Conservation (phyloP, 2,888 invertebrate species). For the Palloptera scutellata region DNA sequence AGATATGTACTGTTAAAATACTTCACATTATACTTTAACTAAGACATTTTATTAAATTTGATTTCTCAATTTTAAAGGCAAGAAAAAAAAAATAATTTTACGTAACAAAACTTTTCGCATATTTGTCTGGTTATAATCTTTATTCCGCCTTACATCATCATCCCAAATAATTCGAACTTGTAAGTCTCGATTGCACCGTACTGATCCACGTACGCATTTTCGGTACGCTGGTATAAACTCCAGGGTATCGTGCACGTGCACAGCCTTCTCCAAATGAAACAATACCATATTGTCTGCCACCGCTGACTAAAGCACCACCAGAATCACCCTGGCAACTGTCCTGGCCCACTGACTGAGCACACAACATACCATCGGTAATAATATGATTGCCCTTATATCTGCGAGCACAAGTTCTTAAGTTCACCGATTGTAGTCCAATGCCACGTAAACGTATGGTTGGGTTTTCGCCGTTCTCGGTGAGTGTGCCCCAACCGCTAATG, state of each 20-base stretch:
- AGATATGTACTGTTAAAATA: too few species aligned
- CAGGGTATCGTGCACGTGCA: constrained; percentile 71
- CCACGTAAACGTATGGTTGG: constrained; percentile 19
- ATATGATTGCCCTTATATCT: neutral
- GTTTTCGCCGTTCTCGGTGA: neutral
- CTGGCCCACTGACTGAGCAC: constrained; percentile 8
- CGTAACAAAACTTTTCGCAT: too few species aligned
- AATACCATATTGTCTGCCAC: constrained; percentile 67
- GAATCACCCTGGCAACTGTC: constrained; percentile 45
- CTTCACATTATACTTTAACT: too few species aligned
- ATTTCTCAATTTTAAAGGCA: too few species aligned
- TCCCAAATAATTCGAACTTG: too few species aligned
- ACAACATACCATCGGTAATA: constrained; percentile 16
- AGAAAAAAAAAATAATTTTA: too few species aligned
- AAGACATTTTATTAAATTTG: too few species aligned
- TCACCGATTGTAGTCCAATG: constrained; percentile 6
- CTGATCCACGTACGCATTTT: constrained; percentile 13
- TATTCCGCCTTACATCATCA: too few species aligned
- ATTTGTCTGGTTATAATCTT: too few species aligned
- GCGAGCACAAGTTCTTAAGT: neutral
- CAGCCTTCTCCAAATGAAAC: constrained; percentile 68
- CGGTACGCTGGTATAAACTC: constrained; percentile 77
- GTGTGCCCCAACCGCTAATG: constrained; percentile 28
- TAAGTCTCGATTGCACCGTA: neutral
- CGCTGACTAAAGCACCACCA: constrained; percentile 50